Percentiles rank a stretch among this genome's conserved stretches.
These are phyloP conservation scores for Prinia subflava DNA, from an alignment of 2,113 vertebrate genomes.

Conservation along the genomic window DNA sequence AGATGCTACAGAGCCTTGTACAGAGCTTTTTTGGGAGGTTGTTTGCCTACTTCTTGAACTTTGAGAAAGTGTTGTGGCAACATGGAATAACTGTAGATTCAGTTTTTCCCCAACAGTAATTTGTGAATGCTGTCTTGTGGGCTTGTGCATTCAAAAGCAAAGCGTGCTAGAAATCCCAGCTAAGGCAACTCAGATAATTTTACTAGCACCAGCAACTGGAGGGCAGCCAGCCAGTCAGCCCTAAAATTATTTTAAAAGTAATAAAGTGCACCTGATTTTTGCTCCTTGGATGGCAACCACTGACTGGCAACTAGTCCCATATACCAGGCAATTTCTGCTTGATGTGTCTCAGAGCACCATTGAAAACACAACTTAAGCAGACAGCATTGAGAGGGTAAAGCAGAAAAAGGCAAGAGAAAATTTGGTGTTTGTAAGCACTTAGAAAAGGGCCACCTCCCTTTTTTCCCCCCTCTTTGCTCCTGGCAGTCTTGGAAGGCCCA, in stretches of 20 bases:
- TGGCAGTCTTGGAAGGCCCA: not conserved
- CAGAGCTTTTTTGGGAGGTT: not conserved
- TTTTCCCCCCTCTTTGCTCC: not conserved
- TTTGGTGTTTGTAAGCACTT: not conserved
- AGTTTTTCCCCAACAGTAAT: not conserved
- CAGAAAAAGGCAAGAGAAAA: not conserved
- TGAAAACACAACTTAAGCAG: not conserved
- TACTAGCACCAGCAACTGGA: not conserved
- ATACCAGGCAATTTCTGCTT: not conserved
- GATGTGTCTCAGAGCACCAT: not conserved
- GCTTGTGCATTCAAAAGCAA: not conserved
- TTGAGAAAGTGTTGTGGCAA: not conserved
- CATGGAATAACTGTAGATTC: accelerated
- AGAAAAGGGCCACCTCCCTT: not conserved
- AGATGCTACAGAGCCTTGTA: not conserved
- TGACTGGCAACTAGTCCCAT: not conserved
- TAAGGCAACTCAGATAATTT: not conserved
- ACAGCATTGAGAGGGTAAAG: not conserved
- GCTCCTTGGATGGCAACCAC: not conserved
- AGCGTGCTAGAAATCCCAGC: not conserved
- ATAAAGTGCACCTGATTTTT: not conserved
- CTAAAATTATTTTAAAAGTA: not conserved
- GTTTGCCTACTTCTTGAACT: not conserved
- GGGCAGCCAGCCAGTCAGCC: not conserved
- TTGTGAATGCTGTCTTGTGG: not conserved